Evolutionary conservation across 2,888 invertebrate species (phyloP).

Genomic region (Drosophila eohydei): DNA sequence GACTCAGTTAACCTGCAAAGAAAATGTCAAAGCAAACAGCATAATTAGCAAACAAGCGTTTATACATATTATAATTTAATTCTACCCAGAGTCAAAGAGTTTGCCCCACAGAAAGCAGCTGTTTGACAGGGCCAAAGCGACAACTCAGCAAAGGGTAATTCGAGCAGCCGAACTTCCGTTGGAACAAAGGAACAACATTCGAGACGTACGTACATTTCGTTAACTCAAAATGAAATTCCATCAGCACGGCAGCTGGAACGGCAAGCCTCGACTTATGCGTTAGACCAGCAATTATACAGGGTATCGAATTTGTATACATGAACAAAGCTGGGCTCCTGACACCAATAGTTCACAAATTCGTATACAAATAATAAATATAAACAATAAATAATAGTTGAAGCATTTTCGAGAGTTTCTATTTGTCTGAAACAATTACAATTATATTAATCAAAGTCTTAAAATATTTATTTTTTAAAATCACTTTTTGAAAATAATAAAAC

Average conservation of each 20-base stretch:
- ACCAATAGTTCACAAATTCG: background rate
- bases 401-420: background rate
- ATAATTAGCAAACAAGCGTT: background rate
- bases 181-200: conserved; percentile 5
- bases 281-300: too few relatives aligned
- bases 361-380: background rate
- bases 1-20: conserved; percentile 65
- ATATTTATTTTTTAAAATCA: too few relatives aligned
- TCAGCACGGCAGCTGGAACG: background rate
- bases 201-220: background rate
- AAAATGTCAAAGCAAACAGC: background rate
- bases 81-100: conserved; percentile 44
- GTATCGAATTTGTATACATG: conserved; percentile 3
- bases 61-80: conserved; percentile 62
- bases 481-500: too few relatives aligned
- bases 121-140: conserved; percentile 41
- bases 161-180: background rate
- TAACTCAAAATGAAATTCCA: conserved; percentile 5
- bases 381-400: background rate
- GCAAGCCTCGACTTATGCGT: background rate
- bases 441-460: too few relatives aligned
- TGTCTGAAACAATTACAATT: too few relatives aligned
- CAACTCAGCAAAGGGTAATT: conserved; percentile 36
- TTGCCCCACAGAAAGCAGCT: background rate
- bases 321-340: background rate